Evolutionary conservation across 2,888 invertebrate species (phyloP), one percentile per base, ranked within the genome.

Genomic region (Oscheius sp.): DNA sequence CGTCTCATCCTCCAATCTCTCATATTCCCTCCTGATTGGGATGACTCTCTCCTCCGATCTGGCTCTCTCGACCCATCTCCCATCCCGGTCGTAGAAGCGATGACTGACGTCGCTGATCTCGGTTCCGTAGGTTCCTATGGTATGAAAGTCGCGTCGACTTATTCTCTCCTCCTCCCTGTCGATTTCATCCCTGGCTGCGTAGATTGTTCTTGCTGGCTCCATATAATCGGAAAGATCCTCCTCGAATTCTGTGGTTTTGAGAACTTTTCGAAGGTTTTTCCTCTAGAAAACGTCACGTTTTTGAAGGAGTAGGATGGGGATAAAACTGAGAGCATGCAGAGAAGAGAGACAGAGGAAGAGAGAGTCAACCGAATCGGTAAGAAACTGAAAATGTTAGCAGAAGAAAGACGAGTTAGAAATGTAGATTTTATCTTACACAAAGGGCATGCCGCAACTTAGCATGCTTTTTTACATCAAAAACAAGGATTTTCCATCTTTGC

Each of bases 61-160:
- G 35, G 66, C 58, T 1, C 70, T 73, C 29, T 78, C 77, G n/a
- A 82, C 74, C 21, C 68, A 68, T 35, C 77, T 76, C n/a, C 83
- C 83, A 58, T 78, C 70, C 7, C 77, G 76, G 70, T 83, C 83
- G 70, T 81, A 83, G 74, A 83, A 83, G 2, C 83, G 79, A 72
- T 83, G 83, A 2, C 75, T 70, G 10, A 81, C 83, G 37, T 59
- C 75, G 32, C 68, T 68, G 21, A 74, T 58, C 13, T 74, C 74
- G 0, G 68, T 70, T 5, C 81, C 79, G 57, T 81, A 81, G 21
- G 74, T 68, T 35, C 79, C 78, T 10, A 81, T 79, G 1, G 76
- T 76, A 35, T 79, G 73, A 51, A 70, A 79, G 32, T 55, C 65
- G 5, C 53, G 32, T 11, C 48, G 48, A 37, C 57, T 70, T 35